A percentile compares a stretch with the other conserved stretches of the same genome.
These are phyloP conservation scores for Myotis myotis DNA, from an alignment of 2,797 vertebrate genomes.

Conservation along the genomic window DNA sequence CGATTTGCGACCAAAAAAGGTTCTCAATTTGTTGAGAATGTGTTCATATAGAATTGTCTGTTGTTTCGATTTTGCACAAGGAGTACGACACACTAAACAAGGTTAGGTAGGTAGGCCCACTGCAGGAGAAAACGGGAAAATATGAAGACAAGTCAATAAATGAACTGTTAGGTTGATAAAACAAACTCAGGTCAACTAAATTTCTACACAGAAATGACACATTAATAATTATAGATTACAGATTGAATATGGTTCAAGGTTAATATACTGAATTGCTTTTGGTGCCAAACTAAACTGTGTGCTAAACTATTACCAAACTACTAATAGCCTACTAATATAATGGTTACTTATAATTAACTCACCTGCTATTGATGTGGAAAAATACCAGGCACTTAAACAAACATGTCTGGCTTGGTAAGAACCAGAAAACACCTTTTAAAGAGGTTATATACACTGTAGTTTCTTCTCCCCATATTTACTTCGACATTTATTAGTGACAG, in stretches of 20 bases:
- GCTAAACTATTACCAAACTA: background rate
- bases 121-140: background rate
- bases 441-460: background rate
- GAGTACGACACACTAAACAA: background rate
- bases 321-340: background rate
- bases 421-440: background rate
- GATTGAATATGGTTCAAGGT: background rate
- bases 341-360: background rate
- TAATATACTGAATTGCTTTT: background rate
- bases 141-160: background rate
- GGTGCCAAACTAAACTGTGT: background rate
- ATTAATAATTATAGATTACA: background rate
- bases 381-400: background rate
- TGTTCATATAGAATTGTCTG: background rate
- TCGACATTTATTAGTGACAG: background rate
- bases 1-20: background rate
- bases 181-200: background rate
- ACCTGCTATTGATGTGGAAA: background rate
- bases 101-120: background rate
- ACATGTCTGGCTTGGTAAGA: background rate
- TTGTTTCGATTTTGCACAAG: background rate
- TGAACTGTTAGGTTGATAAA: background rate
- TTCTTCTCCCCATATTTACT: background rate
- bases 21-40: background rate
- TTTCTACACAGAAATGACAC: background rate